Conservation (phyloP, 2,888 invertebrate species). For the Drosophila silvestris region DNA sequence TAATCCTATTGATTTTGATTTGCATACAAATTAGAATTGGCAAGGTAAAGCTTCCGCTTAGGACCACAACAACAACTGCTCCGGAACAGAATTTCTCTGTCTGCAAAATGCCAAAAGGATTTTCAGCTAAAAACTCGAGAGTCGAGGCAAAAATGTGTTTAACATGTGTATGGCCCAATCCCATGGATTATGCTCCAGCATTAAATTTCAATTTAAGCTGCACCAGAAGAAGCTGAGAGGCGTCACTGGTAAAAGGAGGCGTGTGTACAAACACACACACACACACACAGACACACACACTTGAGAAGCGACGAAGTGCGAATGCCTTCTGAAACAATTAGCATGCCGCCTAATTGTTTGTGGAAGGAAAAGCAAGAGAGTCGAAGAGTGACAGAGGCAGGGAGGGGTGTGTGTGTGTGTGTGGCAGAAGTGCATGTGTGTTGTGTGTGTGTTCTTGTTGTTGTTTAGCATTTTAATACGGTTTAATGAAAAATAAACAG, state of each 20-base stretch:
- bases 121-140: conserved; percentile 60
- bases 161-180: conserved; percentile 80
- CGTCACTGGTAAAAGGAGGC: background rate
- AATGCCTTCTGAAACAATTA: conserved; percentile 78
- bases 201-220: conserved; percentile 82
- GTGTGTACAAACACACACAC: background rate
- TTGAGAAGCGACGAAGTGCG: conserved; percentile 75
- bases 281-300: conserved; percentile 6
- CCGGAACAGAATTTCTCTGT: background rate
- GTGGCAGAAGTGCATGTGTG: conserved; percentile 4
- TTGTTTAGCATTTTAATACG: conserved; percentile 59
- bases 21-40: conserved; percentile 77
- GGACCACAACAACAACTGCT: background rate
- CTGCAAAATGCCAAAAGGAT: conserved; percentile 63
- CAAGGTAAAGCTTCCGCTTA: conserved; percentile 38
- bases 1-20: conserved; percentile 83
- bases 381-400: background rate
- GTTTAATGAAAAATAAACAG: conserved; percentile 75
- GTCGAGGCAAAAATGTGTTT: conserved; percentile 65
- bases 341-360: conserved; percentile 75
- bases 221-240: conserved; percentile 38
- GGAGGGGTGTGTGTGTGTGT: background rate
- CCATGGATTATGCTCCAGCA: conserved; percentile 68
- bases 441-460: conserved; percentile 23
- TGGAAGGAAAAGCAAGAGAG: conserved; percentile 17